Evolutionary conservation across 2,113 vertebrate genomes (phyloP).

Genomic region (Lophura nycthemera): DNA sequence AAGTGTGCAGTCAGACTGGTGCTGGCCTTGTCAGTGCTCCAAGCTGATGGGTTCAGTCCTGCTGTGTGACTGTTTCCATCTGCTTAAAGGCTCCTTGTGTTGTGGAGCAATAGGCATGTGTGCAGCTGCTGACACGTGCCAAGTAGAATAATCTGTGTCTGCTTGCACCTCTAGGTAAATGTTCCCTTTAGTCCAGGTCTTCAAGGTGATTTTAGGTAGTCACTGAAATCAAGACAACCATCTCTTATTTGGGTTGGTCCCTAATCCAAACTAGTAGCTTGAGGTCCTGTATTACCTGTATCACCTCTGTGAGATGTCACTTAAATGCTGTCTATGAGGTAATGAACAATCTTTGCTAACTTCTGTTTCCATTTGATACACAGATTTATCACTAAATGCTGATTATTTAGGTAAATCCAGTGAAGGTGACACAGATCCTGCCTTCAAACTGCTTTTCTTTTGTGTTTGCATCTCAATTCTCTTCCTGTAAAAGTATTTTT

Average conservation of each 20-base stretch:
- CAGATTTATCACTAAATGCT: not conserved
- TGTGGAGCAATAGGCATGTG: not conserved
- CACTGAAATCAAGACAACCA: not conserved
- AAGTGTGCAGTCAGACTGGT: not conserved
- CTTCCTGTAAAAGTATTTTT: not conserved
- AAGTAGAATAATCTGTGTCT: rapidly evolving
- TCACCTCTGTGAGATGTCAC: not conserved
- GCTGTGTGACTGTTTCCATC: not conserved
- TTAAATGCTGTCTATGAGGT: not conserved
- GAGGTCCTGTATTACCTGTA: not conserved
- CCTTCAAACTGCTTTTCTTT: not conserved
- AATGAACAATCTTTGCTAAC: not conserved
- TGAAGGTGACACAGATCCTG: not conserved
- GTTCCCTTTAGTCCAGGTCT: not conserved
- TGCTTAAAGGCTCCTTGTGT: not conserved
- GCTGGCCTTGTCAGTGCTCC: not conserved
- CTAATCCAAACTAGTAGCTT: not conserved
- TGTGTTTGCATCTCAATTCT: not conserved
- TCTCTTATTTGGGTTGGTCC: not conserved
- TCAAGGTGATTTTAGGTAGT: not conserved
- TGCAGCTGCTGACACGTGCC: not conserved
- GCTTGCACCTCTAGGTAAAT: rapidly evolving
- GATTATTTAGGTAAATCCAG: not conserved
- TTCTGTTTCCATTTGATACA: not conserved
- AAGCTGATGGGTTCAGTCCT: not conserved